Evolutionary conservation across 2,113 vertebrate species (phyloP), one percentile per base, ranked within the genome.

Genomic region (Saccopteryx bilineata): DNA sequence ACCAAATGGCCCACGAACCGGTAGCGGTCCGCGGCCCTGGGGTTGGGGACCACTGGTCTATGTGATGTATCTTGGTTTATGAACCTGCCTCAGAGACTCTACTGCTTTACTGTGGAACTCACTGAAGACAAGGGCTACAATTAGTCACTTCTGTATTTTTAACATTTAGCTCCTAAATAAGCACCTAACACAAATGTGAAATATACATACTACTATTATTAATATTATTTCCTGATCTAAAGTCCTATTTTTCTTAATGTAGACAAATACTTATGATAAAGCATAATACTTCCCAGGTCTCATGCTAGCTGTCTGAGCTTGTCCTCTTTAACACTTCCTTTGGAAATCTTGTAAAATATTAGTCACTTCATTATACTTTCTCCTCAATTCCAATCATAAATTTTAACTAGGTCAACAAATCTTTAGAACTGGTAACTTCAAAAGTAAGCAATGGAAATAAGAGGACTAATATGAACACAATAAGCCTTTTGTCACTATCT

Each of bases 331-430:
- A 39, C 11, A 23, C 5, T 24, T 74, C 24, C 61, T 96, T 92
- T 65, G 54, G 31, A 68, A 33, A n/a, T 85, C 46, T 65, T 91
- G 11, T 28, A 50, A 92, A 31, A n/a, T 69, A 58, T 79, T 65
- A 84, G 9, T 72, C 39, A 39, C 39, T 19, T 50, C 88, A 79
- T 3, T 68, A 4, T 63, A 60, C 15, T 82, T 87, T 9, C 18
- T 7, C 5, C 11, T 0, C 11, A 11, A 28, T 60, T 93, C 48
- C 1, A n/a, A 69, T n/a, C 4, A 63, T 17, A n/a, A 31, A 74
- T 88, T 97, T 72, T 60, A 83, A 93, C 78, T 11, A 80, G 14
- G 31, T 89, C 63, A 71, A 66, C 52, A 87, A 31, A 68, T 61
- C 23, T 68, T 91, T 50, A 66, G 2, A 87, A 46, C 2, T 79